Evolutionary conservation across 1,140 invertebrate species (phyloP).

Genomic region (Caenorhabditis latens): DNA sequence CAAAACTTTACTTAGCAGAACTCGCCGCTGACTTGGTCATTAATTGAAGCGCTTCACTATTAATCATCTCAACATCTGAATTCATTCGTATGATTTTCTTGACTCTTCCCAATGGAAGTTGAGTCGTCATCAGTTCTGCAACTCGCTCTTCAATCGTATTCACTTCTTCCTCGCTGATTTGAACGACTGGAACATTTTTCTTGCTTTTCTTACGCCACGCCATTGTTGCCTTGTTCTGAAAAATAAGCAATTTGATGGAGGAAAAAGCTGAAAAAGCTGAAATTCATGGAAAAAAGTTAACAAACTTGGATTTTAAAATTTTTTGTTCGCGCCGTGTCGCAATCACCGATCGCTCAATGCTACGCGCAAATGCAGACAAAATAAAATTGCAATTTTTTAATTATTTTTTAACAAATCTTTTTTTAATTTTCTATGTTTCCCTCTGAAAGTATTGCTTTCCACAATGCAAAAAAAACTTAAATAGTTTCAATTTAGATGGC

Average conservation of each 20-base stretch:
- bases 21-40: slow-evolving; percentile 33
- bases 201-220: slow-evolving; percentile 39
- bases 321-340: not conserved
- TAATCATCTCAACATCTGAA: slow-evolving; percentile 13
- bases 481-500: slow-evolving; percentile 35
- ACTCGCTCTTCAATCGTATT: not conserved
- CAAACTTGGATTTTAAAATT: not conserved
- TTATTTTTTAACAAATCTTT: too few species aligned
- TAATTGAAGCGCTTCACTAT: slow-evolving; percentile 8
- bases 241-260: not conserved
- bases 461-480: not conserved
- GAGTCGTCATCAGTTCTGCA: not conserved
- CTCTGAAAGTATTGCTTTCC: slow-evolving; percentile 30
- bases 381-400: not conserved
- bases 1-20: too few species aligned
- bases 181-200: slow-evolving; percentile 16
- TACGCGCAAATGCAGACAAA: not conserved
- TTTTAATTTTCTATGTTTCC: not conserved
- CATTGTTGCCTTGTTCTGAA: not conserved
- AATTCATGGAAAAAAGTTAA: not conserved
- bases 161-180: slow-evolving; percentile 22
- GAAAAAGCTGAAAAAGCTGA: not conserved
- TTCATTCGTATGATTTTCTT: slow-evolving; percentile 35
- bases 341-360: not conserved
- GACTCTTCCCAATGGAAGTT: slow-evolving; percentile 24